phyloP scores from a whole-genome alignment of 1,140 invertebrate genomes.

The Hesperophylax magnus region DNA sequence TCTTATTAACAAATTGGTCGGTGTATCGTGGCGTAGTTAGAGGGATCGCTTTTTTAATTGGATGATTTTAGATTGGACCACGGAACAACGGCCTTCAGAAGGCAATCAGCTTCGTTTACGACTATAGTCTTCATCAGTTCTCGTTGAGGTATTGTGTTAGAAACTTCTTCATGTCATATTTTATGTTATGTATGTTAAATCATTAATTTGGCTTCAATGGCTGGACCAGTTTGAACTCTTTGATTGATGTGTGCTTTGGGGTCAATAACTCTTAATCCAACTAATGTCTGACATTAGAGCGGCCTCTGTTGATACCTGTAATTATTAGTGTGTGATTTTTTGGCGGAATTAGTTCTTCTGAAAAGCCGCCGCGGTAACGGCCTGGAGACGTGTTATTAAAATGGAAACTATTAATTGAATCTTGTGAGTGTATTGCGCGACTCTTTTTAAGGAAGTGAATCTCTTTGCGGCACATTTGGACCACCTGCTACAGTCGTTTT shows the following conservation, averaged over 20 bases:
- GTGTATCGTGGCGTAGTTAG: too few relatives aligned
- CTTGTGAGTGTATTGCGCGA: slow-evolving; percentile 14
- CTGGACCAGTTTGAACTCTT: slow-evolving; percentile 8
- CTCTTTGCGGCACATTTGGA: neutral
- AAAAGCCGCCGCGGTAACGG: slow-evolving; percentile 1
- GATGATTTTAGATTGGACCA: too few relatives aligned
- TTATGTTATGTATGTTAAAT: too few relatives aligned
- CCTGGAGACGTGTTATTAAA: slow-evolving; percentile 10
- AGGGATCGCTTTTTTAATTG: too few relatives aligned
- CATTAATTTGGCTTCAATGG: too few relatives aligned
- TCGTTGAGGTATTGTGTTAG: neutral
- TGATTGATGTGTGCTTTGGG: slow-evolving; percentile 15
- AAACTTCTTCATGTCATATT: too few relatives aligned
- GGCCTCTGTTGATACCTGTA: slow-evolving; percentile 18
- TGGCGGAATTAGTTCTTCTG: slow-evolving; percentile 12
- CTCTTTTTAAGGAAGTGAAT: neutral
- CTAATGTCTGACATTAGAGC: slow-evolving; percentile 10
- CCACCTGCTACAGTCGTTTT: neutral
- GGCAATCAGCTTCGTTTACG: too few relatives aligned
- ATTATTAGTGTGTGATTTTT: slow-evolving; percentile 13
- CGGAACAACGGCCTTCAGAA: too few relatives aligned
- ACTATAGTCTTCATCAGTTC: too few relatives aligned
- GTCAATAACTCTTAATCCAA: slow-evolving; percentile 2
- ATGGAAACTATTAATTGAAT: neutral
- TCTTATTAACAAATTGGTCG: too few relatives aligned